Evolutionary conservation across 2,888 invertebrate species (phyloP), one percentile per base, ranked within the genome.

Genomic region (Sipha maydis): DNA sequence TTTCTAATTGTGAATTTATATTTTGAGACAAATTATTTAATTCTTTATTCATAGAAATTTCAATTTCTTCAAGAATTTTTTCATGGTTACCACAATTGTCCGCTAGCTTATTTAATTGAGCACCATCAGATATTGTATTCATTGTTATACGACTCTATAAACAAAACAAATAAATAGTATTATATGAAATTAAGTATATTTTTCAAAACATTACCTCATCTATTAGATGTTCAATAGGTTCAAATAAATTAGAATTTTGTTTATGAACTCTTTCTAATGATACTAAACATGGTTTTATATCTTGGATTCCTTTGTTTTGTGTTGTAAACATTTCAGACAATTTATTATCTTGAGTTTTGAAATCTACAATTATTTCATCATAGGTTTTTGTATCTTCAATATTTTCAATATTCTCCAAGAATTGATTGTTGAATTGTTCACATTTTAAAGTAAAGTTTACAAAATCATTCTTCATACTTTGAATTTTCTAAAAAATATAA

Each of bases 181-280:
- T 31, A 0, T 28, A 31, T 28, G 14, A 3, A 71, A 71, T 28
- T 1, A 17, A 8, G 4, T 38, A 17, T 25, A n/a, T 28, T 25
- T 25, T 25, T 38, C 3, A 25, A 9, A 38, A 25, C 4, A 71
- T 69, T 82, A 88, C 88, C 67, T 88, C 82, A 82, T 88, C 28
- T 54, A 67, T 88, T 67, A 82, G 82, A 8, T 82, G 25, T 75
- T 82, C 82, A 75, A 88, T 88, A 34, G 88, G 88, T 82, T 82
- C 11, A 5, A 88, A 14, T 61, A 88, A 82, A 61, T 88, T 28
- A 48, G 31, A 75, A 31, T 73, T 82, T 67, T 82, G 82, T 61
- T 75, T 31, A 48, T 82, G 80, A 41, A 75, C 75, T 67, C 34
- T 88, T 67, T 88, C 82, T 38, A 88, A 88, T 67, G 82, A 76